phyloP scores from a whole-genome alignment of 2,113 vertebrate species.

The Polypterus bichir region DNA sequence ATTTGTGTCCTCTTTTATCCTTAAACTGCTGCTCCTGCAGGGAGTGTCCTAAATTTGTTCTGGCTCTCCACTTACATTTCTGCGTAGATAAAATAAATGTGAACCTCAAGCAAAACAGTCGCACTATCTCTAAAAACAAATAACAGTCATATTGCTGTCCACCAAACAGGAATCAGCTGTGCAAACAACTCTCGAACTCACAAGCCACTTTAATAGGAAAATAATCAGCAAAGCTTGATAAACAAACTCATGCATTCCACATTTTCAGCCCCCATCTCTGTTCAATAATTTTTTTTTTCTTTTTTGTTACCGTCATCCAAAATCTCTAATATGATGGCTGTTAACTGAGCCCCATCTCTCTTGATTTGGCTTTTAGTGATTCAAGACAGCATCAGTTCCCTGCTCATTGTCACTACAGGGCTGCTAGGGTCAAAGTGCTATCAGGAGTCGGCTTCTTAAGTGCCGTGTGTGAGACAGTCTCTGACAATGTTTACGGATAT shows the following conservation, averaged over 20 bases:
- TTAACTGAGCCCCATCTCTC: too few relatives aligned
- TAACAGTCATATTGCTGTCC: constrained; percentile 29
- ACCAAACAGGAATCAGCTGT: constrained; percentile 43
- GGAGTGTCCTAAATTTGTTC: constrained; percentile 16
- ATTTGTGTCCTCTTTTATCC: too few relatives aligned
- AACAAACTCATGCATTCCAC: constrained; percentile 27
- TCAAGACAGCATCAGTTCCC: constrained; percentile 21
- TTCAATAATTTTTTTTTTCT: not conserved
- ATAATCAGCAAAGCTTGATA: constrained; percentile 21
- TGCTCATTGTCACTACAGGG: constrained; percentile 54
- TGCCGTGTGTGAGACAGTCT: constrained; percentile 65
- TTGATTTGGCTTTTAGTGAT: too few relatives aligned
- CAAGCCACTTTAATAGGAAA: constrained; percentile 16
- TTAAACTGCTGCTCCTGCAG: too few relatives aligned
- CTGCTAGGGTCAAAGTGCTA: constrained; percentile 58
- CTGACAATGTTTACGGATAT: constrained; percentile 70
- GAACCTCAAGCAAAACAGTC: constrained; percentile 39
- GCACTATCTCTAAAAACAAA: constrained; percentile 36
- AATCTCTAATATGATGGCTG: too few relatives aligned
- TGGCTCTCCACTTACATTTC: constrained; percentile 42
- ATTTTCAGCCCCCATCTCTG: not conserved
- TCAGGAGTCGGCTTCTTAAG: constrained; percentile 66
- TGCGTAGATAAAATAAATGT: constrained; percentile 60
- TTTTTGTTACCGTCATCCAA: too few relatives aligned
- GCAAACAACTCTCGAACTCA: constrained; percentile 38